A percentile compares a stretch with the other conserved stretches of the same genome.
Conservation (phyloP, 2,888 invertebrate species). For the Polyploca ridens region DNA sequence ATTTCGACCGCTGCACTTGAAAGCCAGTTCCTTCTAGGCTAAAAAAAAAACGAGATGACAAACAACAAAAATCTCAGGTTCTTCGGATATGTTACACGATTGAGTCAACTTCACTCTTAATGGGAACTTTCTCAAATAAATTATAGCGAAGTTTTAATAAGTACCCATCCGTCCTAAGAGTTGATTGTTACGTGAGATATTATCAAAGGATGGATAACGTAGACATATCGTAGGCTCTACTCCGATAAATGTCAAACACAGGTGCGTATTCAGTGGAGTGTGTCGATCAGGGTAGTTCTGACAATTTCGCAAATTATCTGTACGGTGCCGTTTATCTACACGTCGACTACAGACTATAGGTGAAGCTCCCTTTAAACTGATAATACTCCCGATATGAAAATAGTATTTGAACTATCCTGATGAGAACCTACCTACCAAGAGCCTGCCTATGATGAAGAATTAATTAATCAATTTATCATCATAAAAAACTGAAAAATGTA, state of each 20-base stretch:
- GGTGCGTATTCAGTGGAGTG: not conserved
- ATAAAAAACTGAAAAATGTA: too few species aligned
- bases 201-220: not conserved
- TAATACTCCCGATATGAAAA: not conserved
- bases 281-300: constrained; percentile 24
- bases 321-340: constrained; percentile 24
- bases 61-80: too few species aligned
- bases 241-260: not conserved
- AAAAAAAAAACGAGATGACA: too few species aligned
- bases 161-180: not conserved
- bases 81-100: too few species aligned
- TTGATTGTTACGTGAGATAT: too few species aligned
- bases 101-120: too few species aligned
- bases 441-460: too few species aligned
- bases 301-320: constrained; percentile 20
- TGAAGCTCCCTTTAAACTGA: constrained; percentile 8
- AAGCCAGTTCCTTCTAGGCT: too few species aligned
- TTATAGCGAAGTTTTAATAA: not conserved
- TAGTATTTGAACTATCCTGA: not conserved
- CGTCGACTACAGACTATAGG: constrained; percentile 34
- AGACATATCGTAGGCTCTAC: not conserved
- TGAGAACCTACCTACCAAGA: too few species aligned
- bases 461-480: too few species aligned
- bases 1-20: too few species aligned
- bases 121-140: not conserved